Evolutionary conservation across 1,140 invertebrate species (phyloP).

Genomic region (Leptestheria dahalacensis): DNA sequence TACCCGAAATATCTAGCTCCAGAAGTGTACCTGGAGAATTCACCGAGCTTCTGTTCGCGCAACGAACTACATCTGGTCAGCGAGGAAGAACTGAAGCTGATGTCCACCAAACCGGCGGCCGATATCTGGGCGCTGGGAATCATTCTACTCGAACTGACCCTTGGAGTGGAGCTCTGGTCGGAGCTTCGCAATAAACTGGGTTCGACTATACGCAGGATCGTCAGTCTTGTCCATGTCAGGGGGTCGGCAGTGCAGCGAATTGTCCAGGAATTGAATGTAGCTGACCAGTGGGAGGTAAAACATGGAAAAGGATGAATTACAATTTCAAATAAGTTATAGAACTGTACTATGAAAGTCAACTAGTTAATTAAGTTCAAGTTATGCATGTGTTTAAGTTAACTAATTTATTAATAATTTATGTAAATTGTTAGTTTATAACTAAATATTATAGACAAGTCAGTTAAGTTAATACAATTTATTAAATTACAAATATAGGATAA

Average conservation of each 20-base stretch:
- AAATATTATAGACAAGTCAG: no score
- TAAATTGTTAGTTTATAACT: no score
- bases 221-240: conserved; percentile 45
- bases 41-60: conserved; percentile 22
- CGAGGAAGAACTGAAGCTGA: neutral
- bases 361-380: no score
- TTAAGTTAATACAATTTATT: no score
- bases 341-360: no score
- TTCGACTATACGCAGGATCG: conserved; percentile 53
- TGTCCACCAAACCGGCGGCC: conserved; percentile 37
- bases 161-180: conserved; percentile 4
- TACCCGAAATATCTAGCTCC: conserved; percentile 68
- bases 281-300: conserved; percentile 44
- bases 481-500: no score
- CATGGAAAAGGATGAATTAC: neutral
- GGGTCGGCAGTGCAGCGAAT: conserved; percentile 52
- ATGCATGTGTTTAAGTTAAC: neutral
- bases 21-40: conserved; percentile 51
- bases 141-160: conserved; percentile 55
- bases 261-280: conserved; percentile 54
- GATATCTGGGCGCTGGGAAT: conserved; percentile 88
- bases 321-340: no score
- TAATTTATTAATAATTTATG: neutral
- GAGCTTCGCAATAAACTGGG: conserved; percentile 37
- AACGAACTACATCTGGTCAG: conserved; percentile 27